Evolutionary conservation across 2,113 vertebrate genomes (phyloP).

Genomic region (Eidolon helvum): DNA sequence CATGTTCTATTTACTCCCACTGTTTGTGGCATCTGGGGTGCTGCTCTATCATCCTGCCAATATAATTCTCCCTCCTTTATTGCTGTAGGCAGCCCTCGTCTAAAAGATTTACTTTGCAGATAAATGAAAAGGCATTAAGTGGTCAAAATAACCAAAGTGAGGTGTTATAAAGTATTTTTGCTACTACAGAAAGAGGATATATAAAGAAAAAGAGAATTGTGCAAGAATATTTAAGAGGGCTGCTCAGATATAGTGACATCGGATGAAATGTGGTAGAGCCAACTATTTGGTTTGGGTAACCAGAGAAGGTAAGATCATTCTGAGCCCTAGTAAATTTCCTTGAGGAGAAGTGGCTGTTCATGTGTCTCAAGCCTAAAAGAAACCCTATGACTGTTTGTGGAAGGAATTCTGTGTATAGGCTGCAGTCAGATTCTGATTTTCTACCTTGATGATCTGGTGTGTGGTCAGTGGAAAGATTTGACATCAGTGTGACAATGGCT

Average conservation of each 20-base stretch:
- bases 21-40: not conserved
- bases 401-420: constrained; percentile 13
- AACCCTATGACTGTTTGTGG: constrained; percentile 33
- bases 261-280: not conserved
- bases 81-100: not conserved
- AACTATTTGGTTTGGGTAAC: constrained; percentile 20
- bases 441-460: not conserved
- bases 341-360: not conserved
- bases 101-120: not conserved
- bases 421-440: not conserved
- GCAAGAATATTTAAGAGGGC: not conserved
- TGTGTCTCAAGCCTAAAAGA: constrained; percentile 21
- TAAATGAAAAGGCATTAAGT: constrained; percentile 1
- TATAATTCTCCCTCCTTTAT: not conserved
- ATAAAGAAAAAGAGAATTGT: not conserved
- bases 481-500: not conserved
- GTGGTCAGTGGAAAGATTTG: not conserved
- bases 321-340: not conserved
- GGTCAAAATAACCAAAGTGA: not conserved
- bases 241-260: not conserved
- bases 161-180: not conserved
- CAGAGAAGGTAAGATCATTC: not conserved
- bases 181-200: not conserved
- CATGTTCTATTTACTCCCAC: not conserved
- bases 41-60: not conserved